Base-by-base conservation (phyloP, 1,140 invertebrate species). In the Philotrypesis tridentata region DNA sequence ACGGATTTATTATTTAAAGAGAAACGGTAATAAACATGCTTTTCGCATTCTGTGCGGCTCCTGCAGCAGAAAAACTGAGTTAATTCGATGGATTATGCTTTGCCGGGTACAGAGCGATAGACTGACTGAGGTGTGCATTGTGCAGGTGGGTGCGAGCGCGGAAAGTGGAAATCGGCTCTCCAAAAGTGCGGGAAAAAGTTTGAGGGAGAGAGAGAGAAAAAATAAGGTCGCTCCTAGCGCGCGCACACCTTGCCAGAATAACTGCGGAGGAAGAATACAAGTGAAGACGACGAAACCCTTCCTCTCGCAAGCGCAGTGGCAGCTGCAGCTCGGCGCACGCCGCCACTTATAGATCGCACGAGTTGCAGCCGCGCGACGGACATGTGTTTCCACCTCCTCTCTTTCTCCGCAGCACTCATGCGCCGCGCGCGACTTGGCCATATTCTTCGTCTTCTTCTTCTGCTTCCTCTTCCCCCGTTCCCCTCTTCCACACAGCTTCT, bases 271-370 rank as follows among this genome's bases (percentile, higher is more conserved):
- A 55, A 55, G 48, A 55, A 55, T 55, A 55, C 7, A 17, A 55
- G 48, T 79, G 79, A 80, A 80, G 72, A 79, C 72, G 78, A 25
- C 40, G 74, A 77, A 79, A 40, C 43, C 25, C 68, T 77, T 33
- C 77, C 71, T 77, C 40, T 71, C 83, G 78, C 84, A 84, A 83
- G 83, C 85, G 87, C 89, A 55, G 48, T 55, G 48, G 48, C 48
- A 90, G 89, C 89, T 90, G 89, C 89, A 89, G 85, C 85, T 79
- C 27, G 40, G 40, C 27, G 27, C 23, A 25, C 80, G 84, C 87
- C 85, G 85, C 88, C 86, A 85, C 87, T 88, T 88, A 78, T 78
- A 87, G 89, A 90, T 89, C 88, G 87, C 85, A 90, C 90, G 89
- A 91, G 89, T 89, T 89, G 86, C 43, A 48, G 43, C 14, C 43